Evolutionary conservation across 2,888 invertebrate genomes (phyloP), one percentile per base, ranked within the genome.

Genomic region (Pterostichus niger): DNA sequence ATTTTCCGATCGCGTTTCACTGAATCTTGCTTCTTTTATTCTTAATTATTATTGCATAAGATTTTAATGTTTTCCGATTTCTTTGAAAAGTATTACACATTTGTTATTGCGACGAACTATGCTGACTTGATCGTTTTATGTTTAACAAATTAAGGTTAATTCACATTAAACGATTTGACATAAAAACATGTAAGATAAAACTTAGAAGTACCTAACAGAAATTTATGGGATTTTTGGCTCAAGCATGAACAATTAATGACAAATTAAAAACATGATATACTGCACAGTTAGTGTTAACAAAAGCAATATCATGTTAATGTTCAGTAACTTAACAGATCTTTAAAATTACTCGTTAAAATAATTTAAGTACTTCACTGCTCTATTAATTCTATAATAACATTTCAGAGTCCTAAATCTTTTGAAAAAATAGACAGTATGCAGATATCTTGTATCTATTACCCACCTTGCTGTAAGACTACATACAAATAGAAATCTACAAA

Each of bases 1-100:
- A 71, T 75, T 75, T 75, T 75, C 52, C 52, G 75, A 52, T 52
- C 52, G 10, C 49, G 52, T 33, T 75, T 75, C 75, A 24, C 49
- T 52, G 49, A 49, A n/a, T n/a, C 49, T 75, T 71, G 68, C 44
- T 46, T 2, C 0, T 56, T 49, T 49, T 40, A 49, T 49, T 56
- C 17, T 56, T 56, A 5, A 49, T 49, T 56, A 56, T 64, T 64
- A 3, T 75, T 75, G 24, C 75, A 52, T 31, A 75, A 75, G 15
- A 7, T 13, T 15, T 6, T 40, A 33, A 46, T 46, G 24, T 17
- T 52, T 31, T 52, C 13, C 52, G 24, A 31, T 52, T 75, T 52
- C 75, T 75, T 10, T 31, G 75, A 75, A 75, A 52, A 40, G 40
- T 13, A 13, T 71, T 71, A 44, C 68, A 44, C 24, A 56, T 56